phyloP scores from a whole-genome alignment of 2,888 invertebrate species.

The Drosophila atripex region DNA sequence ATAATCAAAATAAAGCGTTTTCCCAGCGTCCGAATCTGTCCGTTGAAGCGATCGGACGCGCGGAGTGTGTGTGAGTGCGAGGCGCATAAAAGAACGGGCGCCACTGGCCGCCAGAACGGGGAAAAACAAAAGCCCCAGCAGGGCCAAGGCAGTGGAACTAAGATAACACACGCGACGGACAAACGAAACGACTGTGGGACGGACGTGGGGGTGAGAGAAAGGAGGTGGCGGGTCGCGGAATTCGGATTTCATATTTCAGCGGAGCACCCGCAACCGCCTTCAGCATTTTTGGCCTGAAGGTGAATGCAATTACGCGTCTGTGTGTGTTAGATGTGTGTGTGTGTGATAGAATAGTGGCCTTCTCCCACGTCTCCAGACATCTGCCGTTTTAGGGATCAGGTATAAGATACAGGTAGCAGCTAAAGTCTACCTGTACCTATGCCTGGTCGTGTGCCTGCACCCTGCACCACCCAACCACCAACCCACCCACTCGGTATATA shows the following conservation, averaged over 20 bases:
- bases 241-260: conserved; percentile 59
- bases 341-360: conserved; percentile 11
- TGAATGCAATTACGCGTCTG: conserved; percentile 51
- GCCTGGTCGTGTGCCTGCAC: conserved; percentile 10
- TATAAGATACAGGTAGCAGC: conserved; percentile 30
- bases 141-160: conserved; percentile 5
- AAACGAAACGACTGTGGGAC: conserved; percentile 52
- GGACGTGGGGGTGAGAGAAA: conserved; percentile 30
- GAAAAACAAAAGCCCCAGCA: conserved; percentile 31
- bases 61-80: conserved; percentile 55
- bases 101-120: conserved; percentile 25
- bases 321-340: conserved; percentile 8
- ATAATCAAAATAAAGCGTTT: conserved; percentile 84
- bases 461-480: conserved; percentile 12
- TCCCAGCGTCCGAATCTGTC: conserved; percentile 75
- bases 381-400: conserved; percentile 41
- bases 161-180: conserved; percentile 62
- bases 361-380: conserved; percentile 19
- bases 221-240: conserved; percentile 17
- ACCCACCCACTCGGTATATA: not conserved
- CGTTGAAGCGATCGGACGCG: conserved; percentile 42
- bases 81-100: conserved; percentile 19
- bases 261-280: conserved; percentile 61
- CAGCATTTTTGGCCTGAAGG: conserved; percentile 48
- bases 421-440: not conserved